These are phyloP conservation scores for Elysia crispata DNA, from an alignment of 2,888 invertebrate species.

Conservation along the genomic window DNA sequence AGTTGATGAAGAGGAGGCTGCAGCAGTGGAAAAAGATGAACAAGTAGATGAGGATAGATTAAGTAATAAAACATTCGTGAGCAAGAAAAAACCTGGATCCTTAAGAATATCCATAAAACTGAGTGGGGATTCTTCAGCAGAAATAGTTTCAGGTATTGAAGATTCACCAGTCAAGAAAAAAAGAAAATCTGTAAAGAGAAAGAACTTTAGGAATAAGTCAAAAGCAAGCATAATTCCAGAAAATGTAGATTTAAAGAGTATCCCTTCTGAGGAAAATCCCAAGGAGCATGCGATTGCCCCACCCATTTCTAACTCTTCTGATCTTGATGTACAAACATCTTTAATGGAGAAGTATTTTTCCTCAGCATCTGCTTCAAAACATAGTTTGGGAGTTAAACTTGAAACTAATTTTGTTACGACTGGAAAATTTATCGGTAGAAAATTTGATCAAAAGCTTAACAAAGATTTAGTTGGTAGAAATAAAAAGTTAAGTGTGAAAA, in stretches of 20 bases:
- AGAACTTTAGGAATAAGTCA: conserved; percentile 11
- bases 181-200: conserved; percentile 40
- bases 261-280: not conserved
- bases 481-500: no score
- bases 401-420: no score
- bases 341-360: conserved; percentile 48
- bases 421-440: no score
- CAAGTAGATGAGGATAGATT: not conserved
- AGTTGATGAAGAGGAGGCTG: conserved; percentile 41
- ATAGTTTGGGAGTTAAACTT: no score
- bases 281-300: not conserved
- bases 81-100: conserved; percentile 36
- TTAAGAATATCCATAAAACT: conserved; percentile 47
- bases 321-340: not conserved
- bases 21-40: conserved; percentile 32
- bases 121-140: conserved; percentile 43
- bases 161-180: conserved; percentile 34
- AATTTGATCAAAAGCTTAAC: no score
- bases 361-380: conserved; percentile 32
- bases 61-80: conserved; percentile 22
- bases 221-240: conserved; percentile 15
- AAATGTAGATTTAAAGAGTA: no score
- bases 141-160: conserved; percentile 46
- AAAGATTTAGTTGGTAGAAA: no score
- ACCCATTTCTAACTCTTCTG: conserved; percentile 5